These are phyloP conservation scores for Nycticebus coucang DNA, from an alignment of 2,113 vertebrate genomes.

Conservation along the genomic window DNA sequence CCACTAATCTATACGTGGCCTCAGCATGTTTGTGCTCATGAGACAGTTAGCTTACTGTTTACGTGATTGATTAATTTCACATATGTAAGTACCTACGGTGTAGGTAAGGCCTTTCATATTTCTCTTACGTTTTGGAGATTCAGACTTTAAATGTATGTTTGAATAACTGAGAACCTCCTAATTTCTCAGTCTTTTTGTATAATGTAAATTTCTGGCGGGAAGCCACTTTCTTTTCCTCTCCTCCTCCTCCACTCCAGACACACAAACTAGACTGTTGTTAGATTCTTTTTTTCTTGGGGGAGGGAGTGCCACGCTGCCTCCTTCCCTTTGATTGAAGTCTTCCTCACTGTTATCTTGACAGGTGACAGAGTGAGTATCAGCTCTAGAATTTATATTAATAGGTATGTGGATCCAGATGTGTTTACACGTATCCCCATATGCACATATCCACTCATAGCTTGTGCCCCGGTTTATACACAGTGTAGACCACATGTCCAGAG, in stretches of 20 bases:
- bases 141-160: not conserved
- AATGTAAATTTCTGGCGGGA: slow-evolving; percentile 41
- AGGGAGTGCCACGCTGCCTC: not conserved
- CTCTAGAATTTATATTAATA: not conserved
- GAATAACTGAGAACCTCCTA: slow-evolving; percentile 7
- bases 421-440: not conserved
- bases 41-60: not conserved
- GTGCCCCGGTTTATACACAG: not conserved
- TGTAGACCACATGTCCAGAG: not conserved
- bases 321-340: slow-evolving; percentile 45
- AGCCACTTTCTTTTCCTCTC: not conserved
- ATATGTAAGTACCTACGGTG: not conserved
- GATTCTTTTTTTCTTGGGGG: not conserved
- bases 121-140: not conserved
- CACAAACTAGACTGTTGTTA: not conserved
- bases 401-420: not conserved
- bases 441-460: not conserved
- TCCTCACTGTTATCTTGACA: slow-evolving; percentile 38
- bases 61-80: not conserved
- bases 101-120: not conserved
- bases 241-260: not conserved
- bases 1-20: not conserved
- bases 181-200: slow-evolving; percentile 23
- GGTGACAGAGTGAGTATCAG: slow-evolving; percentile 41
- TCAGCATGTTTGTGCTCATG: not conserved